Evolutionary conservation across 2,888 invertebrate genomes (phyloP), one percentile per base, ranked within the genome.

Genomic region (Cheilosia grossa): DNA sequence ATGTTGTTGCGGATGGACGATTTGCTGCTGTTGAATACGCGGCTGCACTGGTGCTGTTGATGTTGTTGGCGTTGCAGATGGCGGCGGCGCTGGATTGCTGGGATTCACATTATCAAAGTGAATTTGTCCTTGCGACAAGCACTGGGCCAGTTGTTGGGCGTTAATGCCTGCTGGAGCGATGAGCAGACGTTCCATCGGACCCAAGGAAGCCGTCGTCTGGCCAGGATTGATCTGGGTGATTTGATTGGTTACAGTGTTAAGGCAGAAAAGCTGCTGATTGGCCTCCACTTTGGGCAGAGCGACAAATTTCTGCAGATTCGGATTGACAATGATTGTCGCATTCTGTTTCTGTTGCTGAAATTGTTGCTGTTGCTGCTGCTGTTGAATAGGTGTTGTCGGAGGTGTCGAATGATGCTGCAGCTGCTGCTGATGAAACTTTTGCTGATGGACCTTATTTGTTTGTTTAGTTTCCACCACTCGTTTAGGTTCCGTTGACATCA

Each of bases 151-250:
- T 85, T 92, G 92, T 77, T 92, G 92, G 0, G 92, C 92, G 89
- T 92, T 92, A 9, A 92, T 92, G 13, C 92, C 92, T 1, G 91
- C 91, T 0, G 92, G 92, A 1, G 92, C 92, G 42, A 92, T 92
- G 21, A 92, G 82, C 40, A 92, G 73, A 3, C 91, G 89, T 82
- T 92, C 92, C 87, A 91, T 89, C n/a, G 92, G 91, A 1, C 90
- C 91, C 49, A 92, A 89, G 2, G 92, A 90, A 0, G 92, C 91
- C 0, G 92, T 90, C 2, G 92, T 91, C 82, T 92, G 91, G 2
- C 89, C 90, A 2, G 92, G 90, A 87, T 90, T 91, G 47, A 92
- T 90, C 42, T 92, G 91, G 4, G 92, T 92, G n/a, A 92, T 92
- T 85, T 92, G 92, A 89, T 92, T 92, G 49, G 91, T 92, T 2